Percentiles rank a stretch among this genome's conserved stretches.
Conservation (phyloP, 2,888 invertebrate genomes). For the Pyrgus malvae region DNA sequence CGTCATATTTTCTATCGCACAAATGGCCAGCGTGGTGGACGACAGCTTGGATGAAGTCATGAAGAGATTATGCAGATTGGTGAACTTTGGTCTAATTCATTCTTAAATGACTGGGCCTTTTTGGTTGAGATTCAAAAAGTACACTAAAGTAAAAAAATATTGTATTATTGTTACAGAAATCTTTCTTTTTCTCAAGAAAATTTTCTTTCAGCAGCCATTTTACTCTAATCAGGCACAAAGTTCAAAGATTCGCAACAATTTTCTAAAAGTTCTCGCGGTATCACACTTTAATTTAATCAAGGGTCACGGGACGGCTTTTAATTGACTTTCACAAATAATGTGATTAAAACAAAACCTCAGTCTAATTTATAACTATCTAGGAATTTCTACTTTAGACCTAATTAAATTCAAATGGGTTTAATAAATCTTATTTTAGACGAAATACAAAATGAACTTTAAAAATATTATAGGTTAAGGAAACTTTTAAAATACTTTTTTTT, state of each 20-base stretch:
- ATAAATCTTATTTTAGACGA: conserved; percentile 1
- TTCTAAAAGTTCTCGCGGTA: neutral
- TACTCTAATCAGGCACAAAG: conserved; percentile 19
- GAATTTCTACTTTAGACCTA: conserved; percentile 3
- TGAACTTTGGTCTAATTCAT: no score
- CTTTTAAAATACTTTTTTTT: neutral
- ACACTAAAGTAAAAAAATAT: no score
- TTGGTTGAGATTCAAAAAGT: no score
- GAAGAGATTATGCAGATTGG: no score
- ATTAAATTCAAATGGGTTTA: conserved; percentile 5
- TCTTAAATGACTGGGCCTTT: no score
- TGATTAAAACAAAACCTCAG: conserved; percentile 14
- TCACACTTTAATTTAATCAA: conserved; percentile 10
- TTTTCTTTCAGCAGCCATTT: no score
- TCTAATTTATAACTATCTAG: conserved; percentile 5
- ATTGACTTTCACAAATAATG: conserved; percentile 20
- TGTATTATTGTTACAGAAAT: no score
- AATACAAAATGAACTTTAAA: neutral
- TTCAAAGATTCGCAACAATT: neutral
- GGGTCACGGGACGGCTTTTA: conserved; percentile 11
- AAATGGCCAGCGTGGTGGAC: no score
- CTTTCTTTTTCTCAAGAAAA: no score
- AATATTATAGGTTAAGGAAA: neutral
- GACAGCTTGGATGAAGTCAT: no score
- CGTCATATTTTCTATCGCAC: no score